A percentile compares a stretch with the other conserved stretches of the same genome.
phyloP scores from a whole-genome alignment of 2,113 vertebrate genomes.

The Corynorhinus townsendii region DNA sequence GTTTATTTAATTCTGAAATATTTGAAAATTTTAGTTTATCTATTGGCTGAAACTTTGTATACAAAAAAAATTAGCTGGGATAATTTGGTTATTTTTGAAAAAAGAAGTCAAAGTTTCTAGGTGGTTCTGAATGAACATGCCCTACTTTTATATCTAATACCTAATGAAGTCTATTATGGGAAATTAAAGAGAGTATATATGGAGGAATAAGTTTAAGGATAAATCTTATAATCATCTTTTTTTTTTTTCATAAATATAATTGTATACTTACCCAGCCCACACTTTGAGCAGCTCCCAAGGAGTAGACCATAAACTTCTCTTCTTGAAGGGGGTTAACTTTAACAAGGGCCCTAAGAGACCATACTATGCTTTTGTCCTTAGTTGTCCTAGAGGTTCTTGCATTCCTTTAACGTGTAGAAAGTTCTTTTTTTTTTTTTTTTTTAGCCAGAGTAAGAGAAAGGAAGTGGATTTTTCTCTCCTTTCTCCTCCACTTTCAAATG shows the following conservation, averaged over 20 bases:
- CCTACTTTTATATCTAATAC: not conserved
- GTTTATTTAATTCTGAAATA: not conserved
- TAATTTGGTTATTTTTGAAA: constrained; percentile 32
- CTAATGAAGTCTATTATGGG: not conserved
- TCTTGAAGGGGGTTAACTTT: not conserved
- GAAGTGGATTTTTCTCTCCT: not conserved
- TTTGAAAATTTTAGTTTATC: constrained; percentile 30
- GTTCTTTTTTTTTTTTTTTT: not conserved
- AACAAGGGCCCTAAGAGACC: not conserved
- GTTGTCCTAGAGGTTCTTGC: not conserved
- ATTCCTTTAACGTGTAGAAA: not conserved
- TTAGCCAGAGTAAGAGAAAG: not conserved
- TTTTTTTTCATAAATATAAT: not conserved
- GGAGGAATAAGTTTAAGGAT: not conserved
- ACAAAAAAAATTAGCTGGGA: not conserved
- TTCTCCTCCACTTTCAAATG: not conserved
- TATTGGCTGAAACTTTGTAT: not conserved
- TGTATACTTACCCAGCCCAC: not conserved
- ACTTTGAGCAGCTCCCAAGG: not conserved
- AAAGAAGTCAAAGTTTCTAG: not conserved
- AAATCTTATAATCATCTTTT: not conserved
- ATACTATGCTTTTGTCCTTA: not conserved
- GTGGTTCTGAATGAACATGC: not conserved
- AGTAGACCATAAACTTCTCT: not conserved
- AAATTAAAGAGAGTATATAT: constrained; percentile 7